Conservation (phyloP, 2,113 vertebrate genomes). For the Eubucco bourcierii region DNA sequence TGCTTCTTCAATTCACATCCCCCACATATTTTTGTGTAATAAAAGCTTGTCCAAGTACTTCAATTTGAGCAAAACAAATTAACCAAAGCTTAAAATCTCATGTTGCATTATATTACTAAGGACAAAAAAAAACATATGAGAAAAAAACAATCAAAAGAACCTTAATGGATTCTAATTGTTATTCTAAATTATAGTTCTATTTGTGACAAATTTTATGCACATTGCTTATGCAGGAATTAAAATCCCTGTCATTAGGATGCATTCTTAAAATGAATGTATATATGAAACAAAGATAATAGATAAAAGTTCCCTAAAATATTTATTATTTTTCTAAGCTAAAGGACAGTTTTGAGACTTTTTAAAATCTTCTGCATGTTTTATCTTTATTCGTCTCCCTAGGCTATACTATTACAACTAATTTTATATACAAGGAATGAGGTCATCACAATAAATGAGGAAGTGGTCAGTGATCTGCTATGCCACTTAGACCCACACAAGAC, state of each 20-base stretch:
- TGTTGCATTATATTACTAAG: conserved; percentile 7
- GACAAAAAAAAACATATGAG: neutral
- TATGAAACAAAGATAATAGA: neutral
- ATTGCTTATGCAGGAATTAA: conserved; percentile 32
- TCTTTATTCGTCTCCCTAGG: neutral
- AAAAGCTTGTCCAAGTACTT: neutral
- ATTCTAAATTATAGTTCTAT: conserved; percentile 14
- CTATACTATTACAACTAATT: neutral
- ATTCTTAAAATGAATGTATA: neutral
- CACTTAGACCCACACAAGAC: no score
- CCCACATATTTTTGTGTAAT: neutral
- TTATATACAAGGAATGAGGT: neutral
- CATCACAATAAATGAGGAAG: no score
- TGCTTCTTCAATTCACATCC: neutral
- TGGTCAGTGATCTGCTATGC: no score
- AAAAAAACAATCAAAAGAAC: neutral
- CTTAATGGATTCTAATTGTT: conserved; percentile 17
- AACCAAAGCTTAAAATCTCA: conserved; percentile 25
- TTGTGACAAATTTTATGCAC: neutral
- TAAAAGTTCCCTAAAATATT: neutral
- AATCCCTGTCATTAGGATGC: neutral
- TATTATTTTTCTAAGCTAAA: neutral
- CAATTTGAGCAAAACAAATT: conserved; percentile 18
- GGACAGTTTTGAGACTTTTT: neutral
- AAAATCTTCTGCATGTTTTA: no score